Conservation (phyloP, 1,140 invertebrate species). For the Choristoneura fumiferana region DNA sequence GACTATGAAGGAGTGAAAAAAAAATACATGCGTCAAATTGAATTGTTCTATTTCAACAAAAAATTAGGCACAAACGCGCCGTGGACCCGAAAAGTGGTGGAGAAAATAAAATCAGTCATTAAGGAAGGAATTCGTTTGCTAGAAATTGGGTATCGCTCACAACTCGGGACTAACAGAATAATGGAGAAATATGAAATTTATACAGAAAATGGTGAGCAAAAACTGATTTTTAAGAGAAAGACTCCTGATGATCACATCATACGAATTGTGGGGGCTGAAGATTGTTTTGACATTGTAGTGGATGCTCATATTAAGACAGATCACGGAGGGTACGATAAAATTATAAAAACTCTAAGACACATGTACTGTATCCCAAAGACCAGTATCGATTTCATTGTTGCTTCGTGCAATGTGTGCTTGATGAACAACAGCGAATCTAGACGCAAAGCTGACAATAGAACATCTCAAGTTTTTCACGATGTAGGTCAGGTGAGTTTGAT, state of each 20-base stretch:
- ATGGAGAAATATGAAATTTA: background rate
- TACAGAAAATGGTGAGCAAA: background rate
- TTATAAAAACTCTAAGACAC: background rate
- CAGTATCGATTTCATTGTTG: background rate
- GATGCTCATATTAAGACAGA: background rate
- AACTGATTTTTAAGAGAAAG: background rate
- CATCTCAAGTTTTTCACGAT: background rate
- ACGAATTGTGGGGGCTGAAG: background rate
- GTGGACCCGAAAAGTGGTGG: background rate
- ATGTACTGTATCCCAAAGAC: background rate
- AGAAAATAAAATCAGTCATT: background rate
- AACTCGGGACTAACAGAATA: background rate
- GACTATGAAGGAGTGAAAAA: background rate
- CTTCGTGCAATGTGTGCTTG: background rate
- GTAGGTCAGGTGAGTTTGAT: conserved; percentile 5
- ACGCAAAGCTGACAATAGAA: background rate
- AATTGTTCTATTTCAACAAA: background rate
- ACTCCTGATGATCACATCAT: background rate
- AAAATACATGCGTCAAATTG: background rate
- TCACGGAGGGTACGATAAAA: background rate
- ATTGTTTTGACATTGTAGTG: conserved; percentile 5
- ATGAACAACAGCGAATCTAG: background rate
- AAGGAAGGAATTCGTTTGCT: background rate
- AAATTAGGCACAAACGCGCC: background rate
- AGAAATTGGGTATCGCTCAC: background rate